These are phyloP conservation scores for Cylindroiulus punctatus DNA, from an alignment of 2,888 invertebrate species.

Conservation along the genomic window DNA sequence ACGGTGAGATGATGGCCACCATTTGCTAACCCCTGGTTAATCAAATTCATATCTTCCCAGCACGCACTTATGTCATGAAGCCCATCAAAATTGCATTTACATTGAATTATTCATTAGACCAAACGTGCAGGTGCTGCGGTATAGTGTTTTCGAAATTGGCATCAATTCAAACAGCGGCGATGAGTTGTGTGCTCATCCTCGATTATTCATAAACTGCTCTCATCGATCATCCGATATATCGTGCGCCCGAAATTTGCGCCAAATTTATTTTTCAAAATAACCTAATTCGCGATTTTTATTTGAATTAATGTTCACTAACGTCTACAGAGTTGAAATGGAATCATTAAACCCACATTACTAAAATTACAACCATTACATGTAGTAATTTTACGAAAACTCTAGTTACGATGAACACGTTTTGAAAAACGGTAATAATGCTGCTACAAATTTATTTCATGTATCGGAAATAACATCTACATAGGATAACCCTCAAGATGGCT, in stretches of 20 bases:
- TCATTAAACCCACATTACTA: no score
- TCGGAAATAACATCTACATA: no score
- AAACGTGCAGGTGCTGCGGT: not conserved
- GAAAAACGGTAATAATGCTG: no score
- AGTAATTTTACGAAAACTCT: no score
- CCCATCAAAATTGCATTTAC: not conserved
- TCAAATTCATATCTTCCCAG: not conserved
- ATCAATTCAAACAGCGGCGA: not conserved
- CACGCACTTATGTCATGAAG: not conserved
- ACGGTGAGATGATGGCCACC: conserved; percentile 11
- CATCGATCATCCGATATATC: not conserved
- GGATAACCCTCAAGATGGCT: no score
- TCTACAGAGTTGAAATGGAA: no score
- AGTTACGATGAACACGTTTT: no score
- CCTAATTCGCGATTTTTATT: not conserved
- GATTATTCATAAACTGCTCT: not conserved
- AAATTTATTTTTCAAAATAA: not conserved
- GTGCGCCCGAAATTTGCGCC: not conserved
- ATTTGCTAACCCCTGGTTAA: conserved; percentile 16
- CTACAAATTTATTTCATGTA: no score
- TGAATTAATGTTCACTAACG: no score
- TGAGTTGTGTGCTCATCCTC: not conserved
- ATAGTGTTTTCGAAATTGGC: not conserved
- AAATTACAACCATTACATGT: no score
- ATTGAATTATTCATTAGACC: not conserved